Conservation (phyloP, 2,888 invertebrate genomes). For the Xestoiulus laeticollis region DNA sequence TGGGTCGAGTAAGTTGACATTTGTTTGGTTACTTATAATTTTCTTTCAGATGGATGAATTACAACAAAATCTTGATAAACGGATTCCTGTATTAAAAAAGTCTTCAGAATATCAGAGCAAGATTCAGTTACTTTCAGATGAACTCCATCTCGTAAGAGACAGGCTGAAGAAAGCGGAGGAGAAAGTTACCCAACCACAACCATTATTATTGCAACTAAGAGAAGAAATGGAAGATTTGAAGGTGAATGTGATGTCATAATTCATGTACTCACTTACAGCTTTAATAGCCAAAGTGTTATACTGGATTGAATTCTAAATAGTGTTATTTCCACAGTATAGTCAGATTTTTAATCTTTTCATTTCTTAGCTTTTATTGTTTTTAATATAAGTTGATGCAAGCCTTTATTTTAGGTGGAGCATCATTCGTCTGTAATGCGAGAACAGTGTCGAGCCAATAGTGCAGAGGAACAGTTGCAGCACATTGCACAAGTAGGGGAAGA, state of each 20-base stretch:
- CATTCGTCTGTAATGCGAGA: constrained; percentile 75
- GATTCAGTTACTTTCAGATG: constrained; percentile 69
- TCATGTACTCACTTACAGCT: too few relatives aligned
- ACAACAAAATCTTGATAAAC: constrained; percentile 66
- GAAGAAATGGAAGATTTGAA: constrained; percentile 77
- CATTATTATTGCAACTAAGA: constrained; percentile 74
- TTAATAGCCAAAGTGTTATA: too few relatives aligned
- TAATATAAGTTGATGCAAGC: too few relatives aligned
- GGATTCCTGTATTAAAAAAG: constrained; percentile 57
- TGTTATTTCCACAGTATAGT: too few relatives aligned
- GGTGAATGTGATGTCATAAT: too few relatives aligned
- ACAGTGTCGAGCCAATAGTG: constrained; percentile 75
- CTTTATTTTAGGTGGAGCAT: constrained; percentile 69
- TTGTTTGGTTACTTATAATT: too few relatives aligned
- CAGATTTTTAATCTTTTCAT: too few relatives aligned
- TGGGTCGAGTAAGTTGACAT: too few relatives aligned
- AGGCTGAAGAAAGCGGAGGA: constrained; percentile 74
- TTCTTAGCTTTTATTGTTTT: too few relatives aligned
- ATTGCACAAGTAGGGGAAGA: constrained; percentile 78
- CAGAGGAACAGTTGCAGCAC: constrained; percentile 76
- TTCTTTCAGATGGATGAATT: constrained; percentile 66
- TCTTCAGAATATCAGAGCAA: constrained; percentile 60
- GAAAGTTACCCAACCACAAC: constrained; percentile 71
- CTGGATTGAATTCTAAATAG: too few relatives aligned
- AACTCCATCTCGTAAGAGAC: constrained; percentile 73